These are phyloP conservation scores for Panorpa germanica DNA, from an alignment of 2,888 invertebrate species.

Conservation along the genomic window DNA sequence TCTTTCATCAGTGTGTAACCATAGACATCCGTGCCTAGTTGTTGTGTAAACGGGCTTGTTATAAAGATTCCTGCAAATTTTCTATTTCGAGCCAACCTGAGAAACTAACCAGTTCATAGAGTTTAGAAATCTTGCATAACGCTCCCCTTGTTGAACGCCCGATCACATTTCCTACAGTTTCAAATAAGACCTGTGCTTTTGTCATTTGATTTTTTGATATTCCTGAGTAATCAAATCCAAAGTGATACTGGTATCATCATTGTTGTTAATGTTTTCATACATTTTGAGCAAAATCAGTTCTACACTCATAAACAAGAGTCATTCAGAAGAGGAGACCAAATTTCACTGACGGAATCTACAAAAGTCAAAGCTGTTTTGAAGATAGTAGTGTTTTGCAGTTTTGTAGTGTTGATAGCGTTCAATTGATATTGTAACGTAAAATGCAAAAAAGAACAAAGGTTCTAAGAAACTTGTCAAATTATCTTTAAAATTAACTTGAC, in stretches of 20 bases:
- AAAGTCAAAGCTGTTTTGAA: slow-evolving; percentile 87
- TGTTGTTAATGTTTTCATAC: slow-evolving; percentile 54
- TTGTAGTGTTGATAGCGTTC: too few species aligned
- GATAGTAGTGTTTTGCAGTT: too few species aligned
- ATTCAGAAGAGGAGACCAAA: slow-evolving; percentile 68
- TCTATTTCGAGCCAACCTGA: slow-evolving; percentile 45
- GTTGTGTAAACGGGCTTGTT: slow-evolving; percentile 77
- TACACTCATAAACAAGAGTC: slow-evolving; percentile 20
- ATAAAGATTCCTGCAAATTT: slow-evolving; percentile 62
- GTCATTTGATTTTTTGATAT: slow-evolving; percentile 32
- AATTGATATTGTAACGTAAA: too few species aligned
- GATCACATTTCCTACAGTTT: slow-evolving; percentile 53
- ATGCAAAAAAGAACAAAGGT: too few species aligned
- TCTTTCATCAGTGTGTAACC: slow-evolving; percentile 58
- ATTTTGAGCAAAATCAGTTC: slow-evolving; percentile 36
- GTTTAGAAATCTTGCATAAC: slow-evolving; percentile 46
- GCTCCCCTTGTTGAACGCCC: slow-evolving; percentile 41
- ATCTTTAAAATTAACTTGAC: too few species aligned
- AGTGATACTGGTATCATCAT: slow-evolving; percentile 24
- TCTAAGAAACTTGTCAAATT: too few species aligned
- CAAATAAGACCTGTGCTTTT: slow-evolving; percentile 50
- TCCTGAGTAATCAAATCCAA: slow-evolving; percentile 26
- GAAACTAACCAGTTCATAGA: slow-evolving; percentile 73
- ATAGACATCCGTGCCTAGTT: slow-evolving; percentile 62
- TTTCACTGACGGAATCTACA: slow-evolving; percentile 75